A percentile compares a stretch with the other conserved stretches of the same genome.
Conservation (phyloP, 2,113 vertebrate genomes). For the Gorsachius goisagi region DNA sequence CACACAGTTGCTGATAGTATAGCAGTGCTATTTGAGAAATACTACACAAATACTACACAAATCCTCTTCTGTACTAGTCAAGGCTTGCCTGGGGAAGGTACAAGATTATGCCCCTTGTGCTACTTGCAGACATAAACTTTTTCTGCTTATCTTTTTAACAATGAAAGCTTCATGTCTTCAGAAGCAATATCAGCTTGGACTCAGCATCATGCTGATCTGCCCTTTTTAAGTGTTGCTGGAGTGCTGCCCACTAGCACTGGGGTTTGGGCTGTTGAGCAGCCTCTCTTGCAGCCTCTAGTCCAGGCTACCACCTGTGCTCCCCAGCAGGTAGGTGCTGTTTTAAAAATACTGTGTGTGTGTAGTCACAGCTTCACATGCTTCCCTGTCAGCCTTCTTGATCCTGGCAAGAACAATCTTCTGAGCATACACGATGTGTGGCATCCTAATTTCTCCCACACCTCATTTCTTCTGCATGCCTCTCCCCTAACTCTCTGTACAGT, state of each 20-base stretch:
- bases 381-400: background rate
- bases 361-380: background rate
- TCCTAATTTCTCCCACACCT: background rate
- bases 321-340: background rate
- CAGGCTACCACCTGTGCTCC: background rate
- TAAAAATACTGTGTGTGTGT: background rate
- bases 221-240: background rate
- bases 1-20: background rate
- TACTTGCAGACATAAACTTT: background rate
- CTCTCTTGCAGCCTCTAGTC: background rate
- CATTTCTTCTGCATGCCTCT: background rate
- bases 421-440: background rate
- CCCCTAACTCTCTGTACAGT: background rate
- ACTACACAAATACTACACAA: background rate
- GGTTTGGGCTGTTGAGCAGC: background rate
- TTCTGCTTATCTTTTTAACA: background rate
- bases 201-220: accelerated
- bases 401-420: background rate
- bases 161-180: background rate
- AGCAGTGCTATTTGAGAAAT: background rate
- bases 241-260: background rate
- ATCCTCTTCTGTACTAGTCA: background rate
- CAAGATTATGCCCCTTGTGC: background rate
- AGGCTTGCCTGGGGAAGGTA: background rate
- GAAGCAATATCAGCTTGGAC: background rate